Evolutionary conservation across 2,113 vertebrate genomes (phyloP).

Genomic region (Varanus komodoensis): DNA sequence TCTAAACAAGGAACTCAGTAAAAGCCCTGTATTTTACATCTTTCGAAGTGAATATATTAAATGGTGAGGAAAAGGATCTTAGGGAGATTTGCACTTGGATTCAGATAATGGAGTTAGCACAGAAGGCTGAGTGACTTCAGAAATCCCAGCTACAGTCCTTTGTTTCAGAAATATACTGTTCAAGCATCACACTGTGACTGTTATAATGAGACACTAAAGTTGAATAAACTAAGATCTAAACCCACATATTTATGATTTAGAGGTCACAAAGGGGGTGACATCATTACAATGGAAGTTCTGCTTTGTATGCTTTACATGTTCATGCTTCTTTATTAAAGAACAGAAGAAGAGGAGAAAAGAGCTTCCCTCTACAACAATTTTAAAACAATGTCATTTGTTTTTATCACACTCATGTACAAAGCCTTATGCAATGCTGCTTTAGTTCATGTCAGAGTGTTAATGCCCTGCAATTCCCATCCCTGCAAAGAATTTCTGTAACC

Average conservation of each 20-base stretch:
- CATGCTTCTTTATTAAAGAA: background rate
- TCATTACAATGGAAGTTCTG: conserved; percentile 12
- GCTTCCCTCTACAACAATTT: conserved; percentile 1
- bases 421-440: background rate
- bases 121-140: conserved; percentile 13
- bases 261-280: background rate
- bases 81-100: background rate
- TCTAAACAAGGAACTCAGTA: background rate
- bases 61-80: conserved; percentile 21
- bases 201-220: conserved; percentile 20
- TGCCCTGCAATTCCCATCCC: background rate
- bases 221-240: conserved; percentile 29
- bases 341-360: background rate
- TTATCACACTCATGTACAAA: background rate
- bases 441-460: background rate
- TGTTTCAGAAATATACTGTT: conserved; percentile 20
- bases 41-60: conserved; percentile 20
- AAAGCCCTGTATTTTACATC: background rate
- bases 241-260: background rate
- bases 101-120: background rate
- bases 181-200: conserved; percentile 30
- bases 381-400: conserved; percentile 31
- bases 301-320: conserved; percentile 19
- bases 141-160: background rate
- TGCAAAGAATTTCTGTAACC: background rate